A percentile compares a stretch with the other conserved stretches of the same genome.
Evolutionary conservation across 35 echinoderm and acorn worm species (phyloP).

Genomic region (Stichopus chloronotus): DNA sequence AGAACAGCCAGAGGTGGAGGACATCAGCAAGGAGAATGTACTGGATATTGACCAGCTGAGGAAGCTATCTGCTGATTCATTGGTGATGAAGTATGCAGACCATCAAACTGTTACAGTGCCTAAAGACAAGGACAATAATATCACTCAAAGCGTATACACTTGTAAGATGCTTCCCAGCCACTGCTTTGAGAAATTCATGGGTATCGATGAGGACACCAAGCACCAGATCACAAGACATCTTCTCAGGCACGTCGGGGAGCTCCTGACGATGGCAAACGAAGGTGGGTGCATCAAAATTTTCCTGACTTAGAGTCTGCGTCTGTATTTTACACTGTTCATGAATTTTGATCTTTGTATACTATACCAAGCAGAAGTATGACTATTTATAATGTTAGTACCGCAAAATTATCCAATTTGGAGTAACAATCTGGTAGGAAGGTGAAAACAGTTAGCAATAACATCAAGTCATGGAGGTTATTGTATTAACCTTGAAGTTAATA

Average conservation of each 20-base stretch:
- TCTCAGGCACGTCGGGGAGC: constrained; percentile 87
- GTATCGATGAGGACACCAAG: constrained; percentile 75
- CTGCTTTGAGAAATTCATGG: constrained; percentile 90
- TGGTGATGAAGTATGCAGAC: constrained; percentile 80
- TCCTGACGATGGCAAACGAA: constrained; percentile 84
- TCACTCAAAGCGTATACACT: constrained; percentile 79
- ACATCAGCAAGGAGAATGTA: constrained; percentile 48
- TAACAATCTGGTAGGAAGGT: too few species aligned
- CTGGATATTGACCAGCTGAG: constrained; percentile 87
- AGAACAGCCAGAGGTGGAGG: constrained; percentile 22
- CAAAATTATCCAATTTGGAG: too few species aligned
- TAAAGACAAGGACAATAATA: constrained; percentile 64
- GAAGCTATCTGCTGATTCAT: constrained; percentile 70
- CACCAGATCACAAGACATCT: constrained; percentile 92
- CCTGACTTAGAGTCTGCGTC: neutral
- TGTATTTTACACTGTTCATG: too few species aligned
- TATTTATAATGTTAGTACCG: too few species aligned
- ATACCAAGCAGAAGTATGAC: too few species aligned
- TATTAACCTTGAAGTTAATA: too few species aligned
- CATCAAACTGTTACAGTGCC: constrained; percentile 77
- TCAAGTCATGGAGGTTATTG: too few species aligned
- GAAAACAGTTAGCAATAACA: too few species aligned
- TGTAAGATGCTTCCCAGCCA: constrained; percentile 92
- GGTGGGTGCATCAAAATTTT: constrained; percentile 10
- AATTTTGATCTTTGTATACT: too few species aligned